Evolutionary conservation across 1,140 invertebrate species (phyloP).

Genomic region (Drosophila tristis): DNA sequence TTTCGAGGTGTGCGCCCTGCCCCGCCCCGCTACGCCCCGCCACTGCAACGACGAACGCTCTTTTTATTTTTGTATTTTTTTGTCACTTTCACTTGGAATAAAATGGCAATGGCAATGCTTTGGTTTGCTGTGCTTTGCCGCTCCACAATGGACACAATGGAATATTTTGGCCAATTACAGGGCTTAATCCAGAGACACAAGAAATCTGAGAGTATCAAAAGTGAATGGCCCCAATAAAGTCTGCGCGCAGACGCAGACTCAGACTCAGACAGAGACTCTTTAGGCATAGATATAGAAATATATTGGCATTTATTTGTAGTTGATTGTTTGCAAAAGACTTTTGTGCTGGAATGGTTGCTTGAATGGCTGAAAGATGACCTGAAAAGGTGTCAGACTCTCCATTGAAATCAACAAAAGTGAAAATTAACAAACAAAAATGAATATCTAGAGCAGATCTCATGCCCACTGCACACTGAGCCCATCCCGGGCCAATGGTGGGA

Average conservation of each 20-base stretch:
- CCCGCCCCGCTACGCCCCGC: no score
- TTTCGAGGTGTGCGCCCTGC: conserved; percentile 65
- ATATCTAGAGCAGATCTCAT: not conserved
- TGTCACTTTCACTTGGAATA: conserved; percentile 80
- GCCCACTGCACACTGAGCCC: no score
- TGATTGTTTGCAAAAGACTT: conserved; percentile 29
- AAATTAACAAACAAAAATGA: conserved; percentile 16
- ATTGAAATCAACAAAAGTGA: conserved; percentile 4
- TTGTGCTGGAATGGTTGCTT: conserved; percentile 15
- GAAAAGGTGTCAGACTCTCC: conserved; percentile 34
- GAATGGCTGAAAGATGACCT: conserved; percentile 19
- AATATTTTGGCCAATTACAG: conserved; percentile 71
- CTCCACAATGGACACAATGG: conserved; percentile 55
- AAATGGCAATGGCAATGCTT: conserved; percentile 75
- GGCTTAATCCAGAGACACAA: conserved; percentile 57
- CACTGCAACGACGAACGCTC: conserved; percentile 44
- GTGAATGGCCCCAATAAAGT: conserved; percentile 59
- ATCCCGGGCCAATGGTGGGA: no score
- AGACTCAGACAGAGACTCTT: conserved; percentile 33
- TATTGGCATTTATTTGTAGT: conserved; percentile 12
- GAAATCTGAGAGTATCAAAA: conserved; percentile 61
- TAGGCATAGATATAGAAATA: conserved; percentile 17
- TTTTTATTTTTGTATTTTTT: conserved; percentile 18
- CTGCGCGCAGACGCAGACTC: conserved; percentile 1
- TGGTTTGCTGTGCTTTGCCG: conserved; percentile 28